Evolutionary conservation across 2,888 invertebrate species (phyloP), one percentile per base, ranked within the genome.

Genomic region (Pyrocoelia pectoralis): DNA sequence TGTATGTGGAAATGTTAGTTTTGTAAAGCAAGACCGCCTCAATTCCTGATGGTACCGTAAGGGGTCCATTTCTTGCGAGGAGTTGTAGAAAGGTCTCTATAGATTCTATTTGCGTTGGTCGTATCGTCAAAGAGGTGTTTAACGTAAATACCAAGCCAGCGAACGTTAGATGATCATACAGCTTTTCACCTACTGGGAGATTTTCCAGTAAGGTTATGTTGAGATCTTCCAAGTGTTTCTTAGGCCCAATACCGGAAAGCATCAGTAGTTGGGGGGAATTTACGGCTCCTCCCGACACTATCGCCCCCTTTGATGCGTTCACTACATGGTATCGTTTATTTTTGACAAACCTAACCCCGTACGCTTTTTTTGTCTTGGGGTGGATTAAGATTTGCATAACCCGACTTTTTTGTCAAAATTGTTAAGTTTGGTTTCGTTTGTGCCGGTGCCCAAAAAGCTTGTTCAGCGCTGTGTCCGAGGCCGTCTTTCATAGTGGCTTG

Each of bases 251-350:
- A 1, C 95, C 95, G 4, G 95, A 94, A 3, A 97, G 79, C 93
- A 97, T 93, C 6, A 97, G 84, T 1, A 97, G 77, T 79, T 97
- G 96, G 0, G 97, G 95, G 0, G 94, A 92, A 73, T 93, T 93
- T 67, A 97, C 90, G 1, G 95, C 87, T 0, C 97, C 97, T 1
- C 93, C 94, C 10, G 92, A 90, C 13, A 97, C 74, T 56, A 97
- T 91, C 0, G 97, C 89, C 82, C 94, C 95, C 76, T 90, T 92
- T 1, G 84, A 85, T 0, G 90, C 92, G 48, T 77, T 80, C 0
- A 87, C 87, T 8, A 53, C 68, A 29, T 74, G 71, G 8, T 70
- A 75, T 17, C 71, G 67, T 14, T 82, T 82, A 12, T 87, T 83
- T 56, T 87, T 84, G 0, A 85, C 79, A 66, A 89, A 89, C 70